phyloP scores from a whole-genome alignment of 2,113 vertebrate species.

The Arenaria interpres region DNA sequence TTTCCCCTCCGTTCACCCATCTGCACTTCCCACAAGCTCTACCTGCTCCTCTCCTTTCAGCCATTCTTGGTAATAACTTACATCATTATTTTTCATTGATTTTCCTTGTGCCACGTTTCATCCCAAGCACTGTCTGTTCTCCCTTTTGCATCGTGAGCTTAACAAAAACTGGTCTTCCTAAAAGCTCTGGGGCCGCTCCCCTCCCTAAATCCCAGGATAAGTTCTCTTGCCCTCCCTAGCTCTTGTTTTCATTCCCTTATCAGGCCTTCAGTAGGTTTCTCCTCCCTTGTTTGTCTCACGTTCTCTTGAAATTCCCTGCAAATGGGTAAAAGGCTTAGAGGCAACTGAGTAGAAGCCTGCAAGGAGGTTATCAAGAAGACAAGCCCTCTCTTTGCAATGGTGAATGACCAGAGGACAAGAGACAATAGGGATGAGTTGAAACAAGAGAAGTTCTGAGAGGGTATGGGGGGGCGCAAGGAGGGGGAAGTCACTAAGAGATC shows the following conservation, averaged over 20 bases:
- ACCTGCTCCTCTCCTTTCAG: not conserved
- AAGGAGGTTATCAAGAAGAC: not conserved
- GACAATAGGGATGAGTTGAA: not conserved
- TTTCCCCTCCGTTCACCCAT: not conserved
- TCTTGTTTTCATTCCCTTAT: not conserved
- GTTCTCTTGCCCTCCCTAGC: not conserved
- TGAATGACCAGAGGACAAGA: not conserved
- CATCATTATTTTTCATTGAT: not conserved
- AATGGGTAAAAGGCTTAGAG: not conserved
- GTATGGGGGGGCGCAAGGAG: rapidly evolving
- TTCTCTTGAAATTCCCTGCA: not conserved
- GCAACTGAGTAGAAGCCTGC: not conserved
- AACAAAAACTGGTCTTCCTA: not conserved
- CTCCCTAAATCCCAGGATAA: not conserved
- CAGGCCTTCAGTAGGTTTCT: not conserved
- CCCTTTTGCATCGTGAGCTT: not conserved
- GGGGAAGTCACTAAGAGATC: not conserved
- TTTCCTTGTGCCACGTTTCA: not conserved
- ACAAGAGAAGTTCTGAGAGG: not conserved
- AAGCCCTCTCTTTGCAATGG: not conserved
- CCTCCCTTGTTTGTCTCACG: rapidly evolving
- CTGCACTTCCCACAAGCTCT: not conserved
- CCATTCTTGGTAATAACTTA: not conserved
- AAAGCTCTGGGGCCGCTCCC: not conserved
- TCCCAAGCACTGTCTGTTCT: not conserved